These are phyloP conservation scores for Drosophila santomea DNA, from an alignment of 1,140 invertebrate species.

Conservation along the genomic window DNA sequence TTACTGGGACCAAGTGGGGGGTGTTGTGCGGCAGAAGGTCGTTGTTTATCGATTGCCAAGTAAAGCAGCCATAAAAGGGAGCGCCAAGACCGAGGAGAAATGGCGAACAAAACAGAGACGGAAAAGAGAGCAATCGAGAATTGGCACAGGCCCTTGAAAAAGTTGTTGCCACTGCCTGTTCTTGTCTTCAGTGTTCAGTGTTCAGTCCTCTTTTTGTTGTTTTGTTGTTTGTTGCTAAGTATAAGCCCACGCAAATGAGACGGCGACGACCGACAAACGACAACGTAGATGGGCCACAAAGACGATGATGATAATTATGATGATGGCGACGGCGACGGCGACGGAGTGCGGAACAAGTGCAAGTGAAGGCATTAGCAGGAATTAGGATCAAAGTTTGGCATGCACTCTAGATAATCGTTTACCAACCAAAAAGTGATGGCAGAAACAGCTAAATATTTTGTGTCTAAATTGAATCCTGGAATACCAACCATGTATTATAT, in stretches of 20 bases:
- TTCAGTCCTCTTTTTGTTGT: constrained; percentile 17
- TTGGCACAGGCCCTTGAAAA: constrained; percentile 81
- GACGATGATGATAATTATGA: constrained; percentile 36
- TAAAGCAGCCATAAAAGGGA: constrained; percentile 47
- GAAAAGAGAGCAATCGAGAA: constrained; percentile 56
- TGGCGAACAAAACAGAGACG: constrained; percentile 38
- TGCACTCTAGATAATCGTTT: not conserved
- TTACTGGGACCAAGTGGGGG: constrained; percentile 19
- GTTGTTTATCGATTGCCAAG: constrained; percentile 74
- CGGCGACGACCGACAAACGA: constrained; percentile 22
- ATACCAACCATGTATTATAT: not conserved
- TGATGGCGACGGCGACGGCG: constrained; percentile 16
- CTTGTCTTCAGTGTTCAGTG: constrained; percentile 6
- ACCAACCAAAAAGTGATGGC: not conserved
- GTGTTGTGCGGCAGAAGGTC: constrained; percentile 56
- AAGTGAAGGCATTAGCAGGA: constrained; percentile 49
- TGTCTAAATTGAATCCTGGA: not conserved
- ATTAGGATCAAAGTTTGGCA: constrained; percentile 3
- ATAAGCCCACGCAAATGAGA: constrained; percentile 70
- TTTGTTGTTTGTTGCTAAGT: not conserved
- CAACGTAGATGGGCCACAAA: constrained; percentile 25
- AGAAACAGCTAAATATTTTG: no score
- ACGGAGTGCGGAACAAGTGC: constrained; percentile 32
- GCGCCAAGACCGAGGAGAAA: not conserved
- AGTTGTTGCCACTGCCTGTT: constrained; percentile 14